phyloP scores from a whole-genome alignment of 2,113 vertebrate genomes.

The Climacteris rufus region DNA sequence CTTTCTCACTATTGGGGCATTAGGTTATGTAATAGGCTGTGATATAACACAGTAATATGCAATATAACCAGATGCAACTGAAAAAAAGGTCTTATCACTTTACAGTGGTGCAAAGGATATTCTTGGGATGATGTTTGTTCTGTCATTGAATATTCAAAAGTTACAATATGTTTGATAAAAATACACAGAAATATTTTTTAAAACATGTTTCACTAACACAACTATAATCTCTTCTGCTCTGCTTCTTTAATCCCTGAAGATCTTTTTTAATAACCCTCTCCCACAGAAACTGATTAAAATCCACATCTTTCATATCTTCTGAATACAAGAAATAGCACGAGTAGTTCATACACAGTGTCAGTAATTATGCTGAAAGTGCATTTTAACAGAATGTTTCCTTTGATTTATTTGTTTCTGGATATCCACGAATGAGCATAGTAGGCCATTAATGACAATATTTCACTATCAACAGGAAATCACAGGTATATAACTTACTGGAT shows the following conservation, averaged over 20 bases:
- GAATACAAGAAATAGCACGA: not conserved
- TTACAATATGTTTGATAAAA: not conserved
- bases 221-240: not conserved
- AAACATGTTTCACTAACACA: not conserved
- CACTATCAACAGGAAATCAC: not conserved
- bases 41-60: not conserved
- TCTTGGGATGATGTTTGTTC: not conserved
- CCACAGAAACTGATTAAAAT: slow-evolving; percentile 34
- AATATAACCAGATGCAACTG: not conserved
- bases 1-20: not conserved
- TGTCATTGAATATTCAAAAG: not conserved
- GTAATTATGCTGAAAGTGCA: not conserved
- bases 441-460: not conserved
- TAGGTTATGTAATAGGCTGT: not conserved
- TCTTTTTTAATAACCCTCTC: slow-evolving; percentile 29
- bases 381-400: not conserved
- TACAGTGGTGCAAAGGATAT: not conserved
- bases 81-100: not conserved
- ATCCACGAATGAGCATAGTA: not conserved
- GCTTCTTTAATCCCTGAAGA: slow-evolving; percentile 21
- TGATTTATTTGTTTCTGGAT: slow-evolving; percentile 1
- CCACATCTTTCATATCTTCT: slow-evolving; percentile 7
- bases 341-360: not conserved
- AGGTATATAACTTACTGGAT: not conserved
- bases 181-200: not conserved